Evolutionary conservation across 2,888 invertebrate genomes (phyloP), one percentile per base, ranked within the genome.

Genomic region (Caenorhabditis becei): DNA sequence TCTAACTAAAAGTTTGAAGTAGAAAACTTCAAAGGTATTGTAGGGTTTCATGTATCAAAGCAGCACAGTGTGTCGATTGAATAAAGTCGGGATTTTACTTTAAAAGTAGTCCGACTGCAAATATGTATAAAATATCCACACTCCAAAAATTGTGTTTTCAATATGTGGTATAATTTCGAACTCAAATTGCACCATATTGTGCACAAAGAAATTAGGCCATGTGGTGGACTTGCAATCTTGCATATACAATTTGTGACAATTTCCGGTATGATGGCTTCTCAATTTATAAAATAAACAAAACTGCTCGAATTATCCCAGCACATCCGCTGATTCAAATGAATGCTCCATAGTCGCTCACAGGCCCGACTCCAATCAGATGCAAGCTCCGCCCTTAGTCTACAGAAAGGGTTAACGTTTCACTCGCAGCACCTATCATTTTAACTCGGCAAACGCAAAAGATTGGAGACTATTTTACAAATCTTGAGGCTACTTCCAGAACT

Each of bases 201-300:
- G 69, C 69, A 69, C 41, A 58, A 69, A 63, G 58, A 72, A 59
- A 41, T 63, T 66, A 49, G n/a, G 66, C 74, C 80, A 80, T 80
- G 62, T 80, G 80, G 80, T 58, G 70, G 59, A 66, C 59, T 32
- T 65, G 49, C 51, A 32, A 62, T 54, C 32, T 67, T 77, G 53
- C 66, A 67, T 79, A 72, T 79, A 79, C 79, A 72, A 79, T 79
- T 75, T 80, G 80, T 80, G 80, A 80, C 80, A 80, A 80, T 80
- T 80, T 80, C 80, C 80, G 80, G 80, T 80, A 71, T 67, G 59
- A 44, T 47, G 61, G 53, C 61, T 41, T 77, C 28, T 44, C 37
- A 35, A 23, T 75, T 53, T 53, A 67, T 54, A 72, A 71, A 56
- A 78, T 71, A 71, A 78, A 78, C 71, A 71, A 78, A 78, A 44